Percentiles rank a stretch among this genome's conserved stretches.
phyloP scores from a whole-genome alignment of 2,888 invertebrate species.

The Drosophila barbarae region DNA sequence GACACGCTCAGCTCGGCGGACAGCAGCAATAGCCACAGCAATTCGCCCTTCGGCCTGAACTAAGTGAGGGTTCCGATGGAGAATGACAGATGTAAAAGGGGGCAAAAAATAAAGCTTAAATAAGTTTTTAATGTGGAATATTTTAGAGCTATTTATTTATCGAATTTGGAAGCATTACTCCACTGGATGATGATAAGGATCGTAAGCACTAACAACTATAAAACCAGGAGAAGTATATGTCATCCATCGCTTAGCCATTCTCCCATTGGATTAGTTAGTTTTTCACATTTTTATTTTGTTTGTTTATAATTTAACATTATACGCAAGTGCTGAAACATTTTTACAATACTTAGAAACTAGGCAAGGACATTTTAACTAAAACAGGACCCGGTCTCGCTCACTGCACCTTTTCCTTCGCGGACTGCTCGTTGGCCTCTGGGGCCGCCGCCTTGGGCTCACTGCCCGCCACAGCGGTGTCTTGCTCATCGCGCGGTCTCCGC shows the following conservation, averaged over 20 bases:
- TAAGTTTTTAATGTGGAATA: background rate
- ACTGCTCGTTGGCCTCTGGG: slow-evolving; percentile 19
- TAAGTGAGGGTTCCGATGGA: slow-evolving; percentile 26
- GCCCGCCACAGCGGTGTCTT: slow-evolving; percentile 74
- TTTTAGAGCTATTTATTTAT: background rate
- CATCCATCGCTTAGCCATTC: background rate
- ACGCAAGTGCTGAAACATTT: slow-evolving; percentile 62
- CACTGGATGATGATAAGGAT: background rate
- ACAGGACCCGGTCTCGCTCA: slow-evolving; percentile 43
- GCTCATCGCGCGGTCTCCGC: slow-evolving; percentile 75
- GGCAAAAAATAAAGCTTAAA: slow-evolving; percentile 9
- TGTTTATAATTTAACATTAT: slow-evolving; percentile 66
- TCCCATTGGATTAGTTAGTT: slow-evolving; percentile 3
- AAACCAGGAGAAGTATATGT: background rate
- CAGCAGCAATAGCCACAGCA: slow-evolving; percentile 79
- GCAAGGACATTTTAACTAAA: slow-evolving; percentile 65
- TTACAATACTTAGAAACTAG: slow-evolving; percentile 71
- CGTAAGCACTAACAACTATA: background rate
- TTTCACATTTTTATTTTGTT: slow-evolving; percentile 39
- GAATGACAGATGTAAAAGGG: background rate
- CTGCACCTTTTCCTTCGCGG: slow-evolving; percentile 44
- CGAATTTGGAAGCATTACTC: background rate
- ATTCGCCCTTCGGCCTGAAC: slow-evolving; percentile 63
- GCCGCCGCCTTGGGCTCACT: slow-evolving; percentile 57
- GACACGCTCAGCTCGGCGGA: slow-evolving; percentile 80